Percentiles rank a stretch among this genome's conserved stretches.
phyloP scores from a whole-genome alignment of 2,113 vertebrate species.

The Protobothrops flavoviridis region DNA sequence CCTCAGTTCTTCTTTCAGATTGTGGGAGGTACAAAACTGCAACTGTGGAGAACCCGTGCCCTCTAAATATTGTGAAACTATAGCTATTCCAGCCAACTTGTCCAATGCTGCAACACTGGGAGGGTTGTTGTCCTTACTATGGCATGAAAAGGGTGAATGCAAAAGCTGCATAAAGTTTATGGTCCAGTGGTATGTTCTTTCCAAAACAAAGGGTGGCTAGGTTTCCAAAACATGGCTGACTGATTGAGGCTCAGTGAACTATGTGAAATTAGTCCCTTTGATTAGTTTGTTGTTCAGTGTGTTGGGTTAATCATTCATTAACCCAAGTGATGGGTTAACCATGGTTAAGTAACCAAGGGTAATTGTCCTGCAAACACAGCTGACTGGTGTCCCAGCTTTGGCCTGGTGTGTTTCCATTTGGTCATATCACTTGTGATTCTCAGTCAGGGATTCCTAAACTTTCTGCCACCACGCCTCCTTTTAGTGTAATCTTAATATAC shows the following conservation, averaged over 20 bases:
- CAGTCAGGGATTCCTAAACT: not conserved
- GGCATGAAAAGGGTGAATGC: not conserved
- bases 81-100: not conserved
- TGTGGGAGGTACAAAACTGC: not conserved
- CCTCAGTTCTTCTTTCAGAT: not conserved
- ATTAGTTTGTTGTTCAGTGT: not conserved
- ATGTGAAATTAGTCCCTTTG: not conserved
- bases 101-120: not conserved
- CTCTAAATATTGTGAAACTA: not conserved
- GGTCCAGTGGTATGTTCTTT: not conserved
- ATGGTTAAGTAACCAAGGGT: not conserved
- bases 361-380: not conserved
- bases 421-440: not conserved
- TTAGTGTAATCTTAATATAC: not conserved
- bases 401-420: not conserved
- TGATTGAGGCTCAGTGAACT: not conserved
- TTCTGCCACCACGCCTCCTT: not conserved
- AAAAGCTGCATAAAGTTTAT: not conserved
- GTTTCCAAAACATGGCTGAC: no score
- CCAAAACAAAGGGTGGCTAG: not conserved
- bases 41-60: not conserved
- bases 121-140: not conserved
- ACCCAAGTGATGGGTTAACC: not conserved
- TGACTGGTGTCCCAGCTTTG: not conserved
- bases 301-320: not conserved